A percentile compares a stretch with the other conserved stretches of the same genome.
Conservation (phyloP, 1,140 invertebrate genomes). For the Euura lappo region DNA sequence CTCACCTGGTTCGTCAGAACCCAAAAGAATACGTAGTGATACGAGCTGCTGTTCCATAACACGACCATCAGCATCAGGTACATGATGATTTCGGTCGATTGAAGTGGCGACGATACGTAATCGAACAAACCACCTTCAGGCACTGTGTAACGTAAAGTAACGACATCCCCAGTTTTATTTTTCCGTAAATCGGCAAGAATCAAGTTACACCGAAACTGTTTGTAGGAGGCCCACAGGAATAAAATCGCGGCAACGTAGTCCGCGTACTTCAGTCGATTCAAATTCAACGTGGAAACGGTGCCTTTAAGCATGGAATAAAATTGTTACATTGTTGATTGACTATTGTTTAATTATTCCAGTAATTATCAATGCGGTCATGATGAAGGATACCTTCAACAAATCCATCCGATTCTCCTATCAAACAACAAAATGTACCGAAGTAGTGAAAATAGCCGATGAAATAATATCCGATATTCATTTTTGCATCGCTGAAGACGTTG, state of each 20-base stretch:
- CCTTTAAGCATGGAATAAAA: slow-evolving; percentile 24
- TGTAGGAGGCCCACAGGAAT: slow-evolving; percentile 72
- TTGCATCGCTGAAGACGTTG: slow-evolving; percentile 79
- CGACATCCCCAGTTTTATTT: slow-evolving; percentile 66
- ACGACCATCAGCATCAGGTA: slow-evolving; percentile 74
- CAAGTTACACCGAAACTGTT: slow-evolving; percentile 73
- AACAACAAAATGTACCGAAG: slow-evolving; percentile 67
- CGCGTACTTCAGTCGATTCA: slow-evolving; percentile 42
- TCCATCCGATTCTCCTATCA: slow-evolving; percentile 75
- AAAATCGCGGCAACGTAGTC: slow-evolving; percentile 61
- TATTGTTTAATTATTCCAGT: neutral
- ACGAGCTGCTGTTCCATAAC: slow-evolving; percentile 65
- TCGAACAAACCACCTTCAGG: slow-evolving; percentile 82
- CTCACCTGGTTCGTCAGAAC: slow-evolving; percentile 83
- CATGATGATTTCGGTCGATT: slow-evolving; percentile 82
- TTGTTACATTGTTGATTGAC: no score
- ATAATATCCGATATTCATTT: slow-evolving; percentile 83
- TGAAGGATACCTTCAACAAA: slow-evolving; percentile 64
- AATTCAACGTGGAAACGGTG: slow-evolving; percentile 29
- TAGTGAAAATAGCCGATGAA: slow-evolving; percentile 79
- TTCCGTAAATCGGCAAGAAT: slow-evolving; percentile 77
- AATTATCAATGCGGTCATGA: neutral
- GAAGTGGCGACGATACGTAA: slow-evolving; percentile 80
- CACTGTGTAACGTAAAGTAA: slow-evolving; percentile 75
- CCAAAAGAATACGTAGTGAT: slow-evolving; percentile 74